These are phyloP conservation scores for Microctenopoma stevenorrisi DNA, from an alignment of 2,797 vertebrate species.

Conservation along the genomic window DNA sequence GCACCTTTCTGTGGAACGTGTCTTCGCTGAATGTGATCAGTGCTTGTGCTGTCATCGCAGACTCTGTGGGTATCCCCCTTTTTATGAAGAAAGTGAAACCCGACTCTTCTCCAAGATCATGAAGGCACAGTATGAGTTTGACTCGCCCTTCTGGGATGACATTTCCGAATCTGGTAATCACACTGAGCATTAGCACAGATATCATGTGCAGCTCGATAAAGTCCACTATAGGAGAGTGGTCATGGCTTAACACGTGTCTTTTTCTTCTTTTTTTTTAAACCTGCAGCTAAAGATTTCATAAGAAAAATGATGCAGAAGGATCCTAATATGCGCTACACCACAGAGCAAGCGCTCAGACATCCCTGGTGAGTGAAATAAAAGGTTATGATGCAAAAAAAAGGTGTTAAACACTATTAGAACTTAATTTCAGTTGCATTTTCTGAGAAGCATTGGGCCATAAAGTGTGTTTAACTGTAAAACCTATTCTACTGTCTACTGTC, in stretches of 20 bases:
- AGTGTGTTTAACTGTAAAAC: background rate
- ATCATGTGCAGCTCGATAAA: background rate
- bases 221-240: background rate
- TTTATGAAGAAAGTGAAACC: slow-evolving; percentile 95
- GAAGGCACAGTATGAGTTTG: slow-evolving; percentile 96
- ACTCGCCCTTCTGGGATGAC: slow-evolving; percentile 97
- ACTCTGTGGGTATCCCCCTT: slow-evolving; percentile 96
- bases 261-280: slow-evolving; percentile 6
- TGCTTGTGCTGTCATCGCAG: slow-evolving; percentile 69
- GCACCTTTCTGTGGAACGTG: too few relatives aligned
- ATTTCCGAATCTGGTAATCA: slow-evolving; percentile 94
- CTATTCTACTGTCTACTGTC: background rate
- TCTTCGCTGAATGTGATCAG: background rate
- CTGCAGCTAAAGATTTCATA: slow-evolving; percentile 95
- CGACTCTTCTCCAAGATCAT: slow-evolving; percentile 97
- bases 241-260: background rate
- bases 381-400: too few relatives aligned
- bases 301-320: slow-evolving; percentile 95
- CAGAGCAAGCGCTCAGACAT: slow-evolving; percentile 92
- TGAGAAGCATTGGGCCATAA: background rate
- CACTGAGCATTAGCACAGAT: background rate
- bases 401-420: too few relatives aligned
- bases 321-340: slow-evolving; percentile 87
- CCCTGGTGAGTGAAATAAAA: slow-evolving; percentile 88
- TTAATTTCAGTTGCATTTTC: background rate